Percentiles rank a stretch among this genome's conserved stretches.
Evolutionary conservation across 2,888 invertebrate genomes (phyloP).

Genomic region (Limnephilus lunatus): DNA sequence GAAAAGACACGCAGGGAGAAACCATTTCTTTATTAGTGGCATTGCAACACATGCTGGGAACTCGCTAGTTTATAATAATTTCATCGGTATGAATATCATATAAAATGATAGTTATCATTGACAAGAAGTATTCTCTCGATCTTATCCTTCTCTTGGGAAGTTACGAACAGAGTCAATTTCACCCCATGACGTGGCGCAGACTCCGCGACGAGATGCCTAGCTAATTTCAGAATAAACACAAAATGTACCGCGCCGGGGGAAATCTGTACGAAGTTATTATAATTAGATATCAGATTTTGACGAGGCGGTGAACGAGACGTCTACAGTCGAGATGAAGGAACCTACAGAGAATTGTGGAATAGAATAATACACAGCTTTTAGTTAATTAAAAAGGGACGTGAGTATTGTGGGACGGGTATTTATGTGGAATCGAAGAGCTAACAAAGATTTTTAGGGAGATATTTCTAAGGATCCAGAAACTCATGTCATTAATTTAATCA

Average conservation of each 20-base stretch:
- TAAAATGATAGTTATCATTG: not conserved
- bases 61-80: not conserved
- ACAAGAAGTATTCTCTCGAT: not conserved
- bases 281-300: not conserved
- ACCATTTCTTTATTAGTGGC: no score
- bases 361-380: no score
- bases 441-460: no score
- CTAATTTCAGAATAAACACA: slow-evolving; percentile 36
- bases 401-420: no score
- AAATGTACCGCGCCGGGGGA: slow-evolving; percentile 18
- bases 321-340: not conserved
- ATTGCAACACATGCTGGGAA: no score
- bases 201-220: not conserved
- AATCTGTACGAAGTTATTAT: not conserved
- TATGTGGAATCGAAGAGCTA: no score
- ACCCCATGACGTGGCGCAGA: not conserved
- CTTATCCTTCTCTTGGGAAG: not conserved
- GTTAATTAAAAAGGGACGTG: no score
- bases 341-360: not conserved
- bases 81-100: not conserved
- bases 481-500: no score
- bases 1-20: no score
- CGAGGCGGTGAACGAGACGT: not conserved
- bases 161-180: not conserved
- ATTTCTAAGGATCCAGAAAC: no score